phyloP scores from a whole-genome alignment of 2,113 vertebrate species.

The Mormoops blainvillei region DNA sequence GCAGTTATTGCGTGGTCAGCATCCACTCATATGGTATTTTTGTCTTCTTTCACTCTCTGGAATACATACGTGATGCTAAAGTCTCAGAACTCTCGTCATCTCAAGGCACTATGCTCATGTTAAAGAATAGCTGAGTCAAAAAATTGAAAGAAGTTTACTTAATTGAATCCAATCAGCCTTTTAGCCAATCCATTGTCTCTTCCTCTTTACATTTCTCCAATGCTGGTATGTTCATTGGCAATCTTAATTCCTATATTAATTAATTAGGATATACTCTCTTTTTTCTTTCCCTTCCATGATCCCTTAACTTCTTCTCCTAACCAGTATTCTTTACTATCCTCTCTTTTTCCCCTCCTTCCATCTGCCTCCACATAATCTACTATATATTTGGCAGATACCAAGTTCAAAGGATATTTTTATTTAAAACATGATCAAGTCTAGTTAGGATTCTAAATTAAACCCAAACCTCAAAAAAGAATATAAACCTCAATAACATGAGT shows the following conservation, averaged over 20 bases:
- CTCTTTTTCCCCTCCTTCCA: not conserved
- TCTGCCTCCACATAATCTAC: not conserved
- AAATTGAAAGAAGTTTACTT: not conserved
- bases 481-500: not conserved
- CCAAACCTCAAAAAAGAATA: not conserved
- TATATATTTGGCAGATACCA: not conserved
- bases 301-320: not conserved
- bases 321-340: not conserved
- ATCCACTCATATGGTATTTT: not conserved
- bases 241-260: not conserved
- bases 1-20: not conserved
- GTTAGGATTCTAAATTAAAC: slow-evolving; percentile 27
- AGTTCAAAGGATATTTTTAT: not conserved
- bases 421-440: not conserved
- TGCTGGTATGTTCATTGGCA: not conserved
- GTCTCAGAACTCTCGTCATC: not conserved
- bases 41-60: not conserved
- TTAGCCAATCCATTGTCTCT: not conserved
- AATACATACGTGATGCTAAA: not conserved
- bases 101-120: not conserved
- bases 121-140: not conserved
- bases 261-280: not conserved
- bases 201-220: not conserved
- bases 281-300: not conserved
- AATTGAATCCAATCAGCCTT: not conserved